These are phyloP conservation scores for Theodoxus fluviatilis DNA, from an alignment of 2,888 invertebrate genomes.

Conservation along the genomic window DNA sequence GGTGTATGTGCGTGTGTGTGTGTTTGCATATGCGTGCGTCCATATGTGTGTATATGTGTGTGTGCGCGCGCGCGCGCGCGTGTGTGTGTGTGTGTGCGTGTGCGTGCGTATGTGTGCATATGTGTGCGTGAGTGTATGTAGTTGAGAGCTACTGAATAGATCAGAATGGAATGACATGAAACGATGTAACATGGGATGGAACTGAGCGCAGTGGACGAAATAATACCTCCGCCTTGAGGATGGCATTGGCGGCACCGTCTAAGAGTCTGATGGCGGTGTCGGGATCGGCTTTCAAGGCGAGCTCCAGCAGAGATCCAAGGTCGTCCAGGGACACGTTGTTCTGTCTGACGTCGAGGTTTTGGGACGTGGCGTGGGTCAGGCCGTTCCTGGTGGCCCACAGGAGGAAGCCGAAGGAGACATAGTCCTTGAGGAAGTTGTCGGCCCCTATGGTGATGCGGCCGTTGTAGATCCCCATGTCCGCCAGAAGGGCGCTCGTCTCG, in stretches of 20 bases:
- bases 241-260: constrained; percentile 36
- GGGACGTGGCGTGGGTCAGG: constrained; percentile 32
- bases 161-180: too few relatives aligned
- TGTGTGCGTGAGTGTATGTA: too few relatives aligned
- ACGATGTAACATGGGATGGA: too few relatives aligned
- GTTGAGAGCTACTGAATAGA: too few relatives aligned
- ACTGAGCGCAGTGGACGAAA: too few relatives aligned
- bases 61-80: too few relatives aligned
- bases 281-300: constrained; percentile 37
- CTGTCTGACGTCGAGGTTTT: constrained; percentile 39
- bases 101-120: too few relatives aligned
- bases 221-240: constrained; percentile 36
- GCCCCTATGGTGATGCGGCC: constrained; percentile 46
- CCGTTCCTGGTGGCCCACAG: constrained; percentile 49
- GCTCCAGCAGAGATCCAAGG: constrained; percentile 35
- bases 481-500: constrained; percentile 32
- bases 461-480: constrained; percentile 38
- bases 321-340: constrained; percentile 38
- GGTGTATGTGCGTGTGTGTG: too few relatives aligned
- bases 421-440: constrained; percentile 40
- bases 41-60: too few relatives aligned
- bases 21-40: too few relatives aligned
- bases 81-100: too few relatives aligned
- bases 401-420: constrained; percentile 45
- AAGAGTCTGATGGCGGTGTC: constrained; percentile 39